phyloP scores from a whole-genome alignment of 2,113 vertebrate genomes.

The Ptyas mucosa region DNA sequence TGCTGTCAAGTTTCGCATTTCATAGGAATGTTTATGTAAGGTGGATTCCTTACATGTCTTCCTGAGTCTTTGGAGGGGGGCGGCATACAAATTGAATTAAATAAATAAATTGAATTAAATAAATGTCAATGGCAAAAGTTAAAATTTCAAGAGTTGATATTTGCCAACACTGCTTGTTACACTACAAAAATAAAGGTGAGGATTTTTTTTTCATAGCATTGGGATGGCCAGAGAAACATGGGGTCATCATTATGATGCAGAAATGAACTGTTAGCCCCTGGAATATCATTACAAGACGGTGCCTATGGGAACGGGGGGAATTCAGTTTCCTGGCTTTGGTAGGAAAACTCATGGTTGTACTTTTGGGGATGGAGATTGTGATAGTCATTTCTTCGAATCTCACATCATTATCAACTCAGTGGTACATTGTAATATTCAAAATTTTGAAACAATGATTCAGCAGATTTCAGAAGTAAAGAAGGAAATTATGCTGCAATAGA shows the following conservation, averaged over 20 bases:
- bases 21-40: not conserved
- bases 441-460: not conserved
- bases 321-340: not conserved
- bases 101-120: too few species aligned
- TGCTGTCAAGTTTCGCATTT: not conserved
- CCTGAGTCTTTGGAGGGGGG: too few species aligned
- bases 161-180: not conserved
- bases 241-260: not conserved
- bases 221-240: not conserved
- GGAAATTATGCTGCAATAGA: not conserved
- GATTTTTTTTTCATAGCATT: not conserved
- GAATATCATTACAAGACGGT: not conserved
- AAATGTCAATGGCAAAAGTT: not conserved
- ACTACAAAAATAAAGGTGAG: not conserved
- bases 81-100: too few species aligned
- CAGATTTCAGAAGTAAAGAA: not conserved
- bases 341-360: not conserved
- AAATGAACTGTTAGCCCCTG: not conserved
- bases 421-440: not conserved
- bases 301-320: not conserved
- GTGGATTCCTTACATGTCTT: not conserved
- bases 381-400: not conserved
- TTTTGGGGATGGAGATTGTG: not conserved
- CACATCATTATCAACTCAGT: not conserved
- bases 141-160: not conserved